These are phyloP conservation scores for Plodia interpunctella DNA, from an alignment of 1,140 invertebrate species.

Conservation along the genomic window DNA sequence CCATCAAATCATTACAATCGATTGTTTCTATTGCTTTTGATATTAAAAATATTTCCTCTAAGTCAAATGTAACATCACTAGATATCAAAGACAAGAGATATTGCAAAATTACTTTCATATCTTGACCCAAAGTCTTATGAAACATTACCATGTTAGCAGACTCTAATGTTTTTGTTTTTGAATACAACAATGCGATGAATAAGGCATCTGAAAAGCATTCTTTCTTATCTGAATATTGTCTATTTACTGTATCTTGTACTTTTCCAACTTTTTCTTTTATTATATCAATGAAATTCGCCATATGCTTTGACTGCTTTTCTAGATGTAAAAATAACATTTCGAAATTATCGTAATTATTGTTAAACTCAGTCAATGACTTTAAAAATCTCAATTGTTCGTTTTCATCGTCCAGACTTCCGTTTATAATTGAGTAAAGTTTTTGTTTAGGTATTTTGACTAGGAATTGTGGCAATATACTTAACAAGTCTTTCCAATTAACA, in stretches of 20 bases:
- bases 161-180: conserved; percentile 18
- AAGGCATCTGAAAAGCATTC: conserved; percentile 42
- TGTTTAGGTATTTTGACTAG: not conserved
- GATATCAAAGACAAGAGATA: conserved; percentile 31
- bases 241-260: conserved; percentile 35
- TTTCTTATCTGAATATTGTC: conserved; percentile 46
- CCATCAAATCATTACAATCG: conserved; percentile 17
- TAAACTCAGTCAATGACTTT: not conserved
- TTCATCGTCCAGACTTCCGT: not conserved
- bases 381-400: not conserved
- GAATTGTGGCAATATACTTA: conserved; percentile 24
- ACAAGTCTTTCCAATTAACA: conserved; percentile 37
- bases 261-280: conserved; percentile 36
- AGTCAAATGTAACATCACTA: conserved; percentile 24
- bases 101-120: conserved; percentile 25
- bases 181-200: conserved; percentile 35
- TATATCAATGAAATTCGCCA: conserved; percentile 28
- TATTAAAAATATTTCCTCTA: conserved; percentile 25
- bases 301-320: conserved; percentile 28
- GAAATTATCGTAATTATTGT: conserved; percentile 24
- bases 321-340: conserved; percentile 49
- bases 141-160: conserved; percentile 16
- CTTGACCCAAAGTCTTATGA: conserved; percentile 23
- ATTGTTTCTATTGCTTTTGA: conserved; percentile 14
- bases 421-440: not conserved